Evolutionary conservation across 2,888 invertebrate genomes (phyloP), one percentile per base, ranked within the genome.

Genomic region (Pachycephus smyrnensis): DNA sequence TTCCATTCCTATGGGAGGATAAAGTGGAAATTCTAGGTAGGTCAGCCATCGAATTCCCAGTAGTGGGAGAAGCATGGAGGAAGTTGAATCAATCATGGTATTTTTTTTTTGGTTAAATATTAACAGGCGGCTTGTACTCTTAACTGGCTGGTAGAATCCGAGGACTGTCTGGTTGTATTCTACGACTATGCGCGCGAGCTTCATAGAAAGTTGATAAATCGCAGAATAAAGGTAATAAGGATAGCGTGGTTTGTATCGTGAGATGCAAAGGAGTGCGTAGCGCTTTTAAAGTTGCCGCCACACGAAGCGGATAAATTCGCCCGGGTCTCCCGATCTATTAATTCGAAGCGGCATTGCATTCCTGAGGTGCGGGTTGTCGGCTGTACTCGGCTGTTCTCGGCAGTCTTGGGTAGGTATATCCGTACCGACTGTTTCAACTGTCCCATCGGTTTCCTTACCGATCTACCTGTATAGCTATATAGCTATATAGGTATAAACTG

Each of bases 291-390:
- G 86, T 88, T 84, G 88, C 88, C 88, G 88, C 87, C 88, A 83
- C 55, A 23, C 89, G 88, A 87, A 88, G 89, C 89, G 88, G 87
- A 90, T 90, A 89, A 90, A 90, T 90, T 90, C 90, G 89, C 88
- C 89, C 88, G 87, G 89, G 88, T 87, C 89, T 86, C 88, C 85
- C 89, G 90, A 90, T 90, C 90, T 90, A 90, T 90, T 90, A 90
- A 90, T 90, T 90, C 90, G 90, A 89, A 87, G 88, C 89, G 88
- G 84, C 85, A 85, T 86, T 85, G 88, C 89, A 89, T 89, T 89
- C 89, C 89, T 87, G 82, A 84, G 85, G 81, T 87, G 82, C 84
- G 86, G 81, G 87, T 86, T 87, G 86, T 84, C 88, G 88, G 87
- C 88, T 84, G 85, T 79, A 79, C 80, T 79, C 73, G 85, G 78